A percentile compares a stretch with the other conserved stretches of the same genome.
Conservation (phyloP, 2,888 invertebrate genomes). For the Steinernema carpocapsae region DNA sequence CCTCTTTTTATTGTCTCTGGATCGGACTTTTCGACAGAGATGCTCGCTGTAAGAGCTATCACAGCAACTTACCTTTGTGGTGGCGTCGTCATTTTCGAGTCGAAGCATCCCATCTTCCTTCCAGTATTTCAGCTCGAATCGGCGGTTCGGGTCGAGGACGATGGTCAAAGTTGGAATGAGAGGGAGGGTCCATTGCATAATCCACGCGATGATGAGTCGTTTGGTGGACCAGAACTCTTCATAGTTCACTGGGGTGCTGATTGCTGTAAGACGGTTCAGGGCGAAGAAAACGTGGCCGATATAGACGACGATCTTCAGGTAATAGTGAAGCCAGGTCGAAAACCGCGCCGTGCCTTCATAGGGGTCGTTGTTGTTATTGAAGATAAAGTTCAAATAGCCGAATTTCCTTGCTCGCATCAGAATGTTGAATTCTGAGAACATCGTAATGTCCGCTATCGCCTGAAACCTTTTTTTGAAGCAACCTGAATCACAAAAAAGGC, state of each 20-base stretch:
- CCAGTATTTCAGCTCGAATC: constrained; percentile 33
- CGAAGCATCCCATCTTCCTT: constrained; percentile 33
- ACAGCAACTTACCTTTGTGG: constrained; percentile 34
- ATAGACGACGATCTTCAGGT: constrained; percentile 41
- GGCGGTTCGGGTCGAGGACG: constrained; percentile 34
- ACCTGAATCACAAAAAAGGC: background rate
- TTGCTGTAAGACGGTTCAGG: constrained; percentile 38
- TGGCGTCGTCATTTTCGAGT: constrained; percentile 36
- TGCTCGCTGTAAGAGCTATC: too few relatives aligned
- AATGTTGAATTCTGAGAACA: constrained; percentile 39
- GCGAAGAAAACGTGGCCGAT: constrained; percentile 40
- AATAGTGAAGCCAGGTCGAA: constrained; percentile 39
- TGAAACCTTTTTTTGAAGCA: background rate
- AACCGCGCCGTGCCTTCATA: constrained; percentile 36
- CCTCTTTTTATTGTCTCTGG: background rate
- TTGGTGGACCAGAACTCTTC: constrained; percentile 35
- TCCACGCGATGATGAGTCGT: constrained; percentile 11
- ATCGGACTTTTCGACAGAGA: too few relatives aligned
- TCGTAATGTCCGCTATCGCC: constrained; percentile 37
- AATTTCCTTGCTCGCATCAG: constrained; percentile 38
- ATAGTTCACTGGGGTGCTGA: constrained; percentile 37
- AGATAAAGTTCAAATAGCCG: constrained; percentile 39
- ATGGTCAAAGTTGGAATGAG: constrained; percentile 37
- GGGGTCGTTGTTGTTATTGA: constrained; percentile 24
- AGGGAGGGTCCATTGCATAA: constrained; percentile 37